Conservation (phyloP, 2,113 vertebrate genomes). For the Lasiurus borealis region DNA sequence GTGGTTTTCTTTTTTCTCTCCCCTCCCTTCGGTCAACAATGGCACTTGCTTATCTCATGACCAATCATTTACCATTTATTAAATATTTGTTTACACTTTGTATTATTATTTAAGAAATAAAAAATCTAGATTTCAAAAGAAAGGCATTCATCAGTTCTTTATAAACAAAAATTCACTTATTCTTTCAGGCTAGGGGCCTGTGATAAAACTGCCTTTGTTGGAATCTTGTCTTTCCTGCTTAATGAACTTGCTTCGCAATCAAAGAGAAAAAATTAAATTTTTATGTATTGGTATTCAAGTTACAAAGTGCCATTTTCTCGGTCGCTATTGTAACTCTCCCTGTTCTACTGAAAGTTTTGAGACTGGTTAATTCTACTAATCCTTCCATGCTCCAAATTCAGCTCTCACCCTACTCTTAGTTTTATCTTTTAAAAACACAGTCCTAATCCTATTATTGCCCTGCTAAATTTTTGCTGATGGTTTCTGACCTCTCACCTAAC, state of each 20-base stretch:
- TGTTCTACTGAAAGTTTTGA: not conserved
- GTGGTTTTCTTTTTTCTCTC: no score
- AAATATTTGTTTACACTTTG: not conserved
- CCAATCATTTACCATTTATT: not conserved
- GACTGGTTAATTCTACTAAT: slow-evolving; percentile 64
- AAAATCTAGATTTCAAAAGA: not conserved
- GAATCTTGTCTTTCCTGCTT: not conserved
- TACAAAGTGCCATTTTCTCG: slow-evolving; percentile 27
- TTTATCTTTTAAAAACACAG: slow-evolving; percentile 64
- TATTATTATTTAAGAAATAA: not conserved
- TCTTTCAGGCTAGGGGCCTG: not conserved
- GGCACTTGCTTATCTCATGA: not conserved
- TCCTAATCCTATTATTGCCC: slow-evolving; percentile 57
- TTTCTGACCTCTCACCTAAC: slow-evolving; percentile 12
- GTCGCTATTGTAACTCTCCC: not conserved
- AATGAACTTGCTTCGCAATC: not conserved
- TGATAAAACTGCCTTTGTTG: not conserved
- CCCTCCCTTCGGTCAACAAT: not conserved
- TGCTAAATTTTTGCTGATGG: not conserved
- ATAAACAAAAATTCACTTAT: not conserved
- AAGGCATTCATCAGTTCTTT: not conserved
- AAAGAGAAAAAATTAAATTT: slow-evolving; percentile 38
- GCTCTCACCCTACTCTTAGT: not conserved
- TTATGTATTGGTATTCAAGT: not conserved
- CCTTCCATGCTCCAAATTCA: not conserved